A percentile compares a stretch with the other conserved stretches of the same genome.
These are phyloP conservation scores for Siderastrea radians DNA, from an alignment of 92 coral and sea anemone genomes.

Conservation along the genomic window DNA sequence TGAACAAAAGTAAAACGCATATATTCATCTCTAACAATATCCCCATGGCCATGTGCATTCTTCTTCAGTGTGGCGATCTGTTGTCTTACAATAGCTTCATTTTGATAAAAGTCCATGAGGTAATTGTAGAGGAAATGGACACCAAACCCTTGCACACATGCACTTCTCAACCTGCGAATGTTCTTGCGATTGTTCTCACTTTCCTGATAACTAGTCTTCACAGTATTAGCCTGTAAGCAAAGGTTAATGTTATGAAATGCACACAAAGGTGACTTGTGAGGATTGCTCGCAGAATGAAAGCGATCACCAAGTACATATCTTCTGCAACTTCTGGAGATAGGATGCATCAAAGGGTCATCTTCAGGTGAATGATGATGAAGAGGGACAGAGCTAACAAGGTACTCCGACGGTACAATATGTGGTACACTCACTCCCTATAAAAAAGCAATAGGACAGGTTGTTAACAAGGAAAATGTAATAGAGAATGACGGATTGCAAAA, in stretches of 20 bases:
- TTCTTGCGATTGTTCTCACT: constrained; percentile 67
- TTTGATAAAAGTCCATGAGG: constrained; percentile 66
- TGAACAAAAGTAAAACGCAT: constrained; percentile 3
- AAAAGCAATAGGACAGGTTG: not conserved
- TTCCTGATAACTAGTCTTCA: constrained; percentile 66
- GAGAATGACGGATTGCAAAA: too few relatives aligned
- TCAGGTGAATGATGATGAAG: not conserved
- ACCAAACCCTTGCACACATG: constrained; percentile 62
- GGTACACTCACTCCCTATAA: not conserved
- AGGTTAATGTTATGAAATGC: constrained; percentile 55
- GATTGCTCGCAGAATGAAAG: constrained; percentile 60
- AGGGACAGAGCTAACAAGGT: not conserved
- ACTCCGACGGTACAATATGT: not conserved
- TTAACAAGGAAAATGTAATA: too few relatives aligned
- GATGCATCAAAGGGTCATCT: constrained; percentile 30
- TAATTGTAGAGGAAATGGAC: constrained; percentile 59
- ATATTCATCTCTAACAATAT: constrained; percentile 28
- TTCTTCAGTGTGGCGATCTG: constrained; percentile 7
- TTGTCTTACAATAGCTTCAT: constrained; percentile 50
- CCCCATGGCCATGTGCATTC: not conserved
- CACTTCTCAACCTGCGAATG: constrained; percentile 44
- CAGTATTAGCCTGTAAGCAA: constrained; percentile 38
- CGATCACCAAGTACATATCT: constrained; percentile 66
- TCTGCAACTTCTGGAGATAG: constrained; percentile 40
- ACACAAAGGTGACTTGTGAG: constrained; percentile 77